Evolutionary conservation across 1,140 invertebrate species (phyloP).

Genomic region (Trichoplusia ni): DNA sequence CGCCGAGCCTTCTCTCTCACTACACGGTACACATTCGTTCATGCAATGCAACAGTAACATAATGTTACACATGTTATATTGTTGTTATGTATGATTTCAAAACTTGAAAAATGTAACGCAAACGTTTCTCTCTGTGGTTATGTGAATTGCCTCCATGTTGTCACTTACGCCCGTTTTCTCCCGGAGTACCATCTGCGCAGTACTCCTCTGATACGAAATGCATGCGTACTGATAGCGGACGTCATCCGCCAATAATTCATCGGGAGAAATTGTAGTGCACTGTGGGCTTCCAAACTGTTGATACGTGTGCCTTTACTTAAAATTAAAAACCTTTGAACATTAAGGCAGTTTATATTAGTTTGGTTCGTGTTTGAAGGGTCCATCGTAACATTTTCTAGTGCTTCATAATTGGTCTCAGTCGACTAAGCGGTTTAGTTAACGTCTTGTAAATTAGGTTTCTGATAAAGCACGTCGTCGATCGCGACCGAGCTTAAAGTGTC

Average conservation of each 20-base stretch:
- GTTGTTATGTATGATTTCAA: not conserved
- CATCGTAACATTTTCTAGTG: not conserved
- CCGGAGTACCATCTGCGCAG: slow-evolving; percentile 9
- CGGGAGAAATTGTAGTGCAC: slow-evolving; percentile 1
- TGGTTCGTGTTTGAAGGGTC: not conserved
- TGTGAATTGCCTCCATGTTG: not conserved
- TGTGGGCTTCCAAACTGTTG: not conserved
- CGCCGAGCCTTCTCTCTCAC: slow-evolving; percentile 26
- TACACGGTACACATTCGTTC: slow-evolving; percentile 31
- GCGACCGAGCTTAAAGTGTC: slow-evolving; percentile 6
- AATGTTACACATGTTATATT: not conserved
- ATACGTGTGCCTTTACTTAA: too few species aligned
- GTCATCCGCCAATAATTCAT: not conserved
- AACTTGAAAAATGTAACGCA: not conserved
- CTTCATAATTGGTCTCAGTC: not conserved
- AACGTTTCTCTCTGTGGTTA: not conserved
- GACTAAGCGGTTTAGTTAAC: not conserved
- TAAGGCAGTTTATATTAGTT: not conserved
- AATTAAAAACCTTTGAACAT: too few species aligned
- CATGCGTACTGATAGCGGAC: slow-evolving; percentile 5
- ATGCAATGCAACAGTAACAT: slow-evolving; percentile 1
- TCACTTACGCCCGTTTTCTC: not conserved
- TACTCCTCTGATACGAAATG: not conserved
- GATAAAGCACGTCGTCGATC: slow-evolving; percentile 11
- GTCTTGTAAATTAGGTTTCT: not conserved